phyloP scores from a whole-genome alignment of 2,113 vertebrate genomes.

The Arvicanthis niloticus region DNA sequence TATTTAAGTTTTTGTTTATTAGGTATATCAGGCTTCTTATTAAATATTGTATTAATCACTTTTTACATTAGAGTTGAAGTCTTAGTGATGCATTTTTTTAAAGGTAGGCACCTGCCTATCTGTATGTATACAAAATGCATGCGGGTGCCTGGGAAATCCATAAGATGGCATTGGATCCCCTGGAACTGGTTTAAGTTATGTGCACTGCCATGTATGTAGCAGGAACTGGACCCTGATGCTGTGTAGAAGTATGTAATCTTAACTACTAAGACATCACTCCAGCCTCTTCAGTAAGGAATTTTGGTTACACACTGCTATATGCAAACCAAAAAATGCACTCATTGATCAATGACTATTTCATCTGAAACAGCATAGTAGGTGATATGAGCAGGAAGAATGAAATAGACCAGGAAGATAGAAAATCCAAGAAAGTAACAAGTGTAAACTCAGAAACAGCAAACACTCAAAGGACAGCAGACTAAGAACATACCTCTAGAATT shows the following conservation, averaged over 20 bases:
- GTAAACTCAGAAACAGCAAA: constrained; percentile 7
- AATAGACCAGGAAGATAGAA: neutral
- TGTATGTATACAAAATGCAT: neutral
- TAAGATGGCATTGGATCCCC: neutral
- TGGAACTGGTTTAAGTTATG: neutral
- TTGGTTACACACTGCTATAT: neutral
- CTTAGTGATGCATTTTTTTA: neutral
- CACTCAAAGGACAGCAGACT: neutral
- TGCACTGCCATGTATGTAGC: neutral
- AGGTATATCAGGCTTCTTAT: neutral
- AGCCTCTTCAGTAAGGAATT: neutral
- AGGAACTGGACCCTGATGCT: too few relatives aligned
- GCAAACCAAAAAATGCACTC: neutral
- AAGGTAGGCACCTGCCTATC: neutral
- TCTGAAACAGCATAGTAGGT: neutral
- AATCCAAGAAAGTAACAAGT: neutral
- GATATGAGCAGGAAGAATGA: neutral
- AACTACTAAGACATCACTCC: neutral
- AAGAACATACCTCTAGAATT: neutral
- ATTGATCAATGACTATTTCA: neutral
- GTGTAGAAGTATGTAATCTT: neutral
- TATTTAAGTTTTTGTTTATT: constrained; percentile 71
- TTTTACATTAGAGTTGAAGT: constrained; percentile 13
- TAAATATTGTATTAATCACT: neutral
- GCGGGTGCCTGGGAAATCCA: neutral